Evolutionary conservation across 2,888 invertebrate species (phyloP).

Genomic region (Synergus laeviventris): DNA sequence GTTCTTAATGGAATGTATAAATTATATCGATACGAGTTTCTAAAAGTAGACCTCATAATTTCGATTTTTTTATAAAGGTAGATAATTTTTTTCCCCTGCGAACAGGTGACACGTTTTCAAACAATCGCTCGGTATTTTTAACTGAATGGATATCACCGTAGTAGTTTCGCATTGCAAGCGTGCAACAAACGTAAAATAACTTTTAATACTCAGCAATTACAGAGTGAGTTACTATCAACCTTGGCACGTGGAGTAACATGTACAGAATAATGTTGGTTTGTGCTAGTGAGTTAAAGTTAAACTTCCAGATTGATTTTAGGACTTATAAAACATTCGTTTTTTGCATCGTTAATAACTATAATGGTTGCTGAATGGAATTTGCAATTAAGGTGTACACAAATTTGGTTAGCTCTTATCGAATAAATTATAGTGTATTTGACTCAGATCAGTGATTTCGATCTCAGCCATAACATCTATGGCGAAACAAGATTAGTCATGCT

Average conservation of each 20-base stretch:
- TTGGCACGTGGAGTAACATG: conserved; percentile 61
- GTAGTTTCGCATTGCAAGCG: conserved; percentile 1
- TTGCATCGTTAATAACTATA: not conserved
- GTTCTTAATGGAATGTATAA: too few relatives aligned
- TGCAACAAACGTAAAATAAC: conserved; percentile 55
- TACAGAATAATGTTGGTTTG: not conserved
- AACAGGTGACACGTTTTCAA: conserved; percentile 10
- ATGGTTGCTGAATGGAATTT: not conserved
- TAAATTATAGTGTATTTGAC: too few relatives aligned
- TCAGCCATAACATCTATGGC: too few relatives aligned
- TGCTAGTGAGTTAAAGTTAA: conserved; percentile 6
- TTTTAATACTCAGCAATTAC: conserved; percentile 57
- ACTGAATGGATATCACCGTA: not conserved
- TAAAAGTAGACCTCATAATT: not conserved
- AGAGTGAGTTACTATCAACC: conserved; percentile 59
- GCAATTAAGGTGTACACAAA: not conserved
- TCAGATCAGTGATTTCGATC: too few relatives aligned
- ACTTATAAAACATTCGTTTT: not conserved
- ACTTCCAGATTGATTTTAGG: not conserved
- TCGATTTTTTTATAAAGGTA: not conserved
- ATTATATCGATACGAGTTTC: too few relatives aligned
- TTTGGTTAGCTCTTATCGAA: not conserved
- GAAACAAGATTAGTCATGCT: too few relatives aligned
- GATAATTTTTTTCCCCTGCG: not conserved
- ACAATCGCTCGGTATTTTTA: not conserved